phyloP scores from a whole-genome alignment of 2,888 invertebrate genomes.

The Steinernema carpocapsae region DNA sequence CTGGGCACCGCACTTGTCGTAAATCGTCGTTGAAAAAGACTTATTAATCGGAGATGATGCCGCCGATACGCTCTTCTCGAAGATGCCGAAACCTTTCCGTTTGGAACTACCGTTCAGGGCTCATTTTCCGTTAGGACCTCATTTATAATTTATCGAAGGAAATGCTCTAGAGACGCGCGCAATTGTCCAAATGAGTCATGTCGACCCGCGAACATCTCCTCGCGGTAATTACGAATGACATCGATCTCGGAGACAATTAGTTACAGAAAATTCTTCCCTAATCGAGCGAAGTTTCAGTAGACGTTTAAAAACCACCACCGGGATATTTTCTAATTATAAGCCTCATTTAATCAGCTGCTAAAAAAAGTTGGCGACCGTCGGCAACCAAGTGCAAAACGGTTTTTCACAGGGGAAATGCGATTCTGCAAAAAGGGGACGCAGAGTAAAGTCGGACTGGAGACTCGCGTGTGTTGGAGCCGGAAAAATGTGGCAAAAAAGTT shows the following conservation, averaged over 20 bases:
- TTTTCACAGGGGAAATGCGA: no score
- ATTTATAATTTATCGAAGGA: constrained; percentile 1
- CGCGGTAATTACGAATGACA: not conserved
- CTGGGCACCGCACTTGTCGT: not conserved
- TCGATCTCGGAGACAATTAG: not conserved
- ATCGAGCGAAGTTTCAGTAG: no score
- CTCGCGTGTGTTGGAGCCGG: no score
- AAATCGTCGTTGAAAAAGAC: not conserved
- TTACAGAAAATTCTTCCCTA: no score
- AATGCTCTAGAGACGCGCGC: constrained; percentile 4
- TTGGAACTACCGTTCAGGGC: not conserved
- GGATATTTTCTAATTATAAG: no score
- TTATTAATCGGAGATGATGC: constrained; percentile 28
- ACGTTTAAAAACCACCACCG: no score
- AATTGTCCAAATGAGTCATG: constrained; percentile 12
- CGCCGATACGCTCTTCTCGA: not conserved
- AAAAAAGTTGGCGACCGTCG: no score
- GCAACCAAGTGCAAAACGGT: no score
- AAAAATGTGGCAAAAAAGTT: not conserved
- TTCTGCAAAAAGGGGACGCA: no score
- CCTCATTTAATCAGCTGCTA: no score
- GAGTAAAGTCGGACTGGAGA: no score
- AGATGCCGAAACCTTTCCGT: not conserved
- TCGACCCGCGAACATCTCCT: constrained; percentile 1
- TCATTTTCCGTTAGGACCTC: constrained; percentile 3